Evolutionary conservation across 2,113 vertebrate genomes (phyloP).

Genomic region (Motacilla alba): DNA sequence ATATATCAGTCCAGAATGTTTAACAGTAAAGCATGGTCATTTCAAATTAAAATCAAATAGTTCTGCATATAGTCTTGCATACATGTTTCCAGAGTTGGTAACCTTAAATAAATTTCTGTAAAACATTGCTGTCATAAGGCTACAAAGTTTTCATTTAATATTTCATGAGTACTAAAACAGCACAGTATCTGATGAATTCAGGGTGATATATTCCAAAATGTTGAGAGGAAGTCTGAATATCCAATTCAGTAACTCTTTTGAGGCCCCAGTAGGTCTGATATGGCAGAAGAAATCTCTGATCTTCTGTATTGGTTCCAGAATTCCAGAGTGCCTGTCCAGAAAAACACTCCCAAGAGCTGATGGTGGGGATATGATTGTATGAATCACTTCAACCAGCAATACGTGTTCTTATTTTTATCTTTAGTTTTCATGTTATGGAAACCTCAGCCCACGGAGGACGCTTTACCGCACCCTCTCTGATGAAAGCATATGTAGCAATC

Average conservation of each 20-base stretch:
- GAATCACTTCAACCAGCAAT: not conserved
- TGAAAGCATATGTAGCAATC: conserved; percentile 91
- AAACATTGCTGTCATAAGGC: not conserved
- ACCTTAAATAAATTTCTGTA: not conserved
- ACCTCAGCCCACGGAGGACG: conserved; percentile 82
- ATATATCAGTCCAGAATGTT: conserved; percentile 14
- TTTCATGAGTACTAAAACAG: conserved; percentile 40
- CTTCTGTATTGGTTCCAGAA: not conserved
- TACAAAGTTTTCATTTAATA: conserved; percentile 15
- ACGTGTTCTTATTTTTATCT: not conserved
- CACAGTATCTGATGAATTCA: not conserved
- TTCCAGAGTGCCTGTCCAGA: not conserved
- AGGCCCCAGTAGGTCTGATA: not conserved
- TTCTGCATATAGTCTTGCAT: not conserved
- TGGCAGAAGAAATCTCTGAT: not conserved
- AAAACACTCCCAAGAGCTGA: not conserved
- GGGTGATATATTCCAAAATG: not conserved
- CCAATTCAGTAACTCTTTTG: not conserved
- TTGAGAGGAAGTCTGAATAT: not conserved
- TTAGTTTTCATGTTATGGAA: conserved; percentile 82
- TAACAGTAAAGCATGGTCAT: conserved; percentile 21
- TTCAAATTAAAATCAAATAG: conserved; percentile 45
- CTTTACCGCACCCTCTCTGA: conserved; percentile 93
- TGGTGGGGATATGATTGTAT: not conserved
- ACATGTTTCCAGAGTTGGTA: not conserved